Conservation (phyloP, 2,113 vertebrate genomes). For the Tragelaphus scriptus region DNA sequence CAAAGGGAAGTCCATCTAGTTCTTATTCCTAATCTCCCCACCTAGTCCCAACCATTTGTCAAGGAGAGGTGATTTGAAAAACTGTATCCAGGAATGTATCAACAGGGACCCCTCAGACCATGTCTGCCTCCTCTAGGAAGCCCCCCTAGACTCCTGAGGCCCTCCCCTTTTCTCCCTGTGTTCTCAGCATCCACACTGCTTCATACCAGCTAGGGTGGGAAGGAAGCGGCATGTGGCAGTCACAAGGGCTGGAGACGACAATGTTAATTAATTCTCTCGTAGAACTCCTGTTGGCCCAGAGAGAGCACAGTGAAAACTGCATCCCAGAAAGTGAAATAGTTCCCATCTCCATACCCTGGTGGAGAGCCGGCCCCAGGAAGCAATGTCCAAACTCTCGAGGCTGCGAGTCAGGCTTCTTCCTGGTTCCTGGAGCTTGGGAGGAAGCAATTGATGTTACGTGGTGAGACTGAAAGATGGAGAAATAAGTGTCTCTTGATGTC, state of each 20-base stretch:
- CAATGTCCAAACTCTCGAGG: not conserved
- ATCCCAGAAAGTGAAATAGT: not conserved
- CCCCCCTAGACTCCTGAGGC: not conserved
- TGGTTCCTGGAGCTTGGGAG: not conserved
- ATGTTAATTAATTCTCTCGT: not conserved
- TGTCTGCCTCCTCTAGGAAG: not conserved
- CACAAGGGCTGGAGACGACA: not conserved
- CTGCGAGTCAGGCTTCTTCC: not conserved
- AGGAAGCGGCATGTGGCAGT: not conserved
- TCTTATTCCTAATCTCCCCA: not conserved
- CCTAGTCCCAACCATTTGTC: not conserved
- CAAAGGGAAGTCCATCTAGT: not conserved
- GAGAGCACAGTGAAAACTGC: not conserved
- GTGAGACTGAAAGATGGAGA: not conserved
- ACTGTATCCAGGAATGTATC: not conserved
- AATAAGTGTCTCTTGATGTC: not conserved
- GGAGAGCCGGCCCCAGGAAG: not conserved
- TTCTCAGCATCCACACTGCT: not conserved
- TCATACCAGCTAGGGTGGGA: not conserved
- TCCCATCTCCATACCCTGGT: not conserved
- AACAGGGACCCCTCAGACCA: not conserved
- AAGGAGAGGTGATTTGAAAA: not conserved
- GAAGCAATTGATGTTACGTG: not conserved
- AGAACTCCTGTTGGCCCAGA: not conserved
- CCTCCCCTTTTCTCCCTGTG: rapidly evolving